A percentile compares a stretch with the other conserved stretches of the same genome.
These are phyloP conservation scores for Cepaea nemoralis DNA, from an alignment of 1,140 invertebrate species.

Conservation along the genomic window DNA sequence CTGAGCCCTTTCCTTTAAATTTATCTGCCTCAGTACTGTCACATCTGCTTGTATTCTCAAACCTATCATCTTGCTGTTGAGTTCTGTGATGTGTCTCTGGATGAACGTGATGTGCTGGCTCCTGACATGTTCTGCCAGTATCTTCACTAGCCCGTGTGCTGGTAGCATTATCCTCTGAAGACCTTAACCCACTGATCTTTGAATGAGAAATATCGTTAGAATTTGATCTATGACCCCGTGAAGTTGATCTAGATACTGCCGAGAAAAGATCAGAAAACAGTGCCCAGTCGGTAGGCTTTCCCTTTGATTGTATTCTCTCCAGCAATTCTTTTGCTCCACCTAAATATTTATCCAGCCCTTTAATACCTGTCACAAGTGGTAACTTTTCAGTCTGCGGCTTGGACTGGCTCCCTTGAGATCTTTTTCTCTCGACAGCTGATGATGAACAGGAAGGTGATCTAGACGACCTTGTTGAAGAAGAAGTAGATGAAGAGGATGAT, in stretches of 20 bases:
- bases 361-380: background rate
- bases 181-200: background rate
- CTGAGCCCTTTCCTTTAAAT: background rate
- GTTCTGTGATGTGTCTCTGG: background rate
- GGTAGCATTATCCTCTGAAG: background rate
- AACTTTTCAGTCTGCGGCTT: background rate
- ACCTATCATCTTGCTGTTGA: background rate
- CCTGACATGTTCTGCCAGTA: background rate
- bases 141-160: background rate
- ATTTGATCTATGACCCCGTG: background rate
- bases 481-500: background rate
- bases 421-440: background rate
- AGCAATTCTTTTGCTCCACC: background rate
- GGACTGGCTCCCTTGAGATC: background rate
- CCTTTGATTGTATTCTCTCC: too few relatives aligned
- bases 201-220: background rate
- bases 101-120: background rate
- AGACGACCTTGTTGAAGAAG: background rate
- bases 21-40: background rate
- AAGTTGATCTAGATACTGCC: background rate
- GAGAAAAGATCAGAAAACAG: background rate
- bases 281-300: background rate
- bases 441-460: conserved; percentile 5
- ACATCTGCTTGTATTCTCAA: background rate
- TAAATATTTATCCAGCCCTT: conserved; percentile 17